Base-by-base conservation (phyloP, 2,113 vertebrate species). In the Epinephelus moara region DNA sequence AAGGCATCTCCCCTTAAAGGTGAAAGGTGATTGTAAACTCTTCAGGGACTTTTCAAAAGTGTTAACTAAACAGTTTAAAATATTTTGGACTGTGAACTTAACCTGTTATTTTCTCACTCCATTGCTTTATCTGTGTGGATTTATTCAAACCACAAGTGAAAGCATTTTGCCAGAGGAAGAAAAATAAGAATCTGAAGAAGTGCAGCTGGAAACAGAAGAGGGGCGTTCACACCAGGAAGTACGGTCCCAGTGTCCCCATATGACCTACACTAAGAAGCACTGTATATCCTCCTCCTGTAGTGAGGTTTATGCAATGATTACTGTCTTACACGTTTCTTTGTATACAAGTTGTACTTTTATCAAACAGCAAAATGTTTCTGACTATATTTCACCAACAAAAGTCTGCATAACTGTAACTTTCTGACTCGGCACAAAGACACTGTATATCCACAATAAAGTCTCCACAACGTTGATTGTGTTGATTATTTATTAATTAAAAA, bases 401-500 rank as follows among this genome's bases (percentile, higher is more conserved):
- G 18, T 64, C 70, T 75, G 15, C 23, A 2, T 52, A 3, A 30
- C 19, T 82, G n/a, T 27, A 60, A 67, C 37, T 75, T 62, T 75
- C 8, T 86, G 25, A 45, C 67, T 52, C n/a, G n/a, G 6, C 0
- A 53, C 23, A 59, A 19, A 42, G 8, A 42, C 11, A 23, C 8
- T 82, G 14, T 49, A 80, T 49, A 77, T 55, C 52, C 10, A 56
- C 23, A 91, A 87, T 85, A 81, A 90, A 91, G 9, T 64, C 3
- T 3, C 1, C 4, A 57, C 40, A 73, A 56, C 70, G 70, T 23
- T 6, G 9, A 18, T 37, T 40, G 3, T 53, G 23, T 70, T 57
- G 12, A 59, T 73, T 80, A 68, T 89, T 90, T 70, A 78, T 85
- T 89, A 33, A 85, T 75, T 69, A 33, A 23, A 2, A 68, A 78